Evolutionary conservation across 2,797 vertebrate genomes (phyloP), one percentile per base, ranked within the genome.

Genomic region (Intellagama lesueurii): DNA sequence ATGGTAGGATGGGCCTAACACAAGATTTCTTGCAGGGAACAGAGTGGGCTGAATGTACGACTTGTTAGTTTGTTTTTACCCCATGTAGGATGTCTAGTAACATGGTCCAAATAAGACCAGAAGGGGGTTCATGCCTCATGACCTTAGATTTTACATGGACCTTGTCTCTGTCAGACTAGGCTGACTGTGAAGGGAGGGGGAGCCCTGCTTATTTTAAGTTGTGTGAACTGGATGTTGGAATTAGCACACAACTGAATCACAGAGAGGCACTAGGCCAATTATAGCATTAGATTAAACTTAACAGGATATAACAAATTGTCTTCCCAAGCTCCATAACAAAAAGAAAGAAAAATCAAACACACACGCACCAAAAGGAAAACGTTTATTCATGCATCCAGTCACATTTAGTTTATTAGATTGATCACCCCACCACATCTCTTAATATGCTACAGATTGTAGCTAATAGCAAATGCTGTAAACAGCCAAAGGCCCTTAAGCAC

Each of bases 301-400:
- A 78, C 30, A 93, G 72, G 76, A 91, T 91, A 69, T 86, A 93
- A 91, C 52, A 93, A 93, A 93, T 91, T 52, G 84, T 89, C 72
- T 93, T 89, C 89, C 87, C 64, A 86, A 91, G 24, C 49, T 47
- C 66, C 56, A n/a, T 64, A n/a, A 90, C 88, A 76, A 89, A 88
- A 32, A 72, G 47, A 86, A 22, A 47, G 28, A 81, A 83, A 75
- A 83, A 4, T 4, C 83, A 28, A 66, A 78, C 44, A 77, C 64
- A 49, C 11, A 44, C 6, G 28, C 81, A 68, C 64, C 49, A 78
- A 90, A 91, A 49, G 56, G 28, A 86, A 32, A 86, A 19, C 64
- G 83, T 90, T 73, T 85, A 87, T 83, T 91, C 88, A 87, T 89
- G 91, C 89, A 40, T 24, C 47, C 82, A 89, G 86, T 60, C 32